Conservation (phyloP, 2,797 vertebrate genomes). For the Streptopelia turtur region DNA sequence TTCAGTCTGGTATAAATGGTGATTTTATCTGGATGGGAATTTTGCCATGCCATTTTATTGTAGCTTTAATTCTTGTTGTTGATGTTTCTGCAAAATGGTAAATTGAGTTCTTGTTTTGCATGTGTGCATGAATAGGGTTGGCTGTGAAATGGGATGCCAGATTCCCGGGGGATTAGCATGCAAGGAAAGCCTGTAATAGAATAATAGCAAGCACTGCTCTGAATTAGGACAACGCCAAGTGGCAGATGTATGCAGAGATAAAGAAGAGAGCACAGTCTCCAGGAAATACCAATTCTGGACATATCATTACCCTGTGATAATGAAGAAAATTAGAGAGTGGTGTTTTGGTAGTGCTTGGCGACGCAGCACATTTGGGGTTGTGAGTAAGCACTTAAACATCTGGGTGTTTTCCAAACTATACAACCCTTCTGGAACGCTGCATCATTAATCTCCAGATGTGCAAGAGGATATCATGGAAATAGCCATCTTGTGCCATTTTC, state of each 20-base stretch:
- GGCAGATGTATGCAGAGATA: not conserved
- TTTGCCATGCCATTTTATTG: not conserved
- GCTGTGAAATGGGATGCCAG: not conserved
- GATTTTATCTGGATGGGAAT: not conserved
- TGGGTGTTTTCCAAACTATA: conserved; percentile 28
- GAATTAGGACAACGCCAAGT: not conserved
- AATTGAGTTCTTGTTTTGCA: not conserved
- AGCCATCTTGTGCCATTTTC: conserved; percentile 11
- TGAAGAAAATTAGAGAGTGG: not conserved
- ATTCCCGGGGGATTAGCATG: not conserved
- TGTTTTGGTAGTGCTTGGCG: not conserved
- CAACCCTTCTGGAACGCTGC: not conserved
- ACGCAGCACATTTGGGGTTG: not conserved
- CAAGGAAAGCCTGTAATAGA: not conserved
- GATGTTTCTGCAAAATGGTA: not conserved
- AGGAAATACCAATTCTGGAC: not conserved
- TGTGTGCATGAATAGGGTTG: not conserved
- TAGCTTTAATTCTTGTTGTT: not conserved
- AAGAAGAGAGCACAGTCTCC: not conserved
- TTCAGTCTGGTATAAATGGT: not conserved
- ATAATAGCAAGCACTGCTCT: not conserved
- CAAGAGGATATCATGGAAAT: not conserved
- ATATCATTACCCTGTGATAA: not conserved
- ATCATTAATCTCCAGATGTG: conserved; percentile 8
- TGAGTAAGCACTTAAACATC: not conserved